A percentile compares a stretch with the other conserved stretches of the same genome.
Conservation (phyloP, 64 coral and sea anemone species). For the Dendronephthya gigantea region DNA sequence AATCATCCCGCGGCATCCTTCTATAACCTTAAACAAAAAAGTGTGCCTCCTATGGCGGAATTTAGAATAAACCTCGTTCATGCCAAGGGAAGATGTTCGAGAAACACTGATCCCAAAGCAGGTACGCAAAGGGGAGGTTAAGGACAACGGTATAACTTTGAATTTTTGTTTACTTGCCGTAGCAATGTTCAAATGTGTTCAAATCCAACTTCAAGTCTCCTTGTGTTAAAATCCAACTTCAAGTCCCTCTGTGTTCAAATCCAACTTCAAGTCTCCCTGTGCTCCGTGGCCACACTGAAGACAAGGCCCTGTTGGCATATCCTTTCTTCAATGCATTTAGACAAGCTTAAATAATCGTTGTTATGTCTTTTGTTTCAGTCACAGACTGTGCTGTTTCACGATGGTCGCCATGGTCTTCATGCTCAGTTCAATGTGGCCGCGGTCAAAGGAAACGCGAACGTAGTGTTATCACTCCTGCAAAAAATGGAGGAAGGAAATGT, state of each 20-base stretch:
- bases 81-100: background rate
- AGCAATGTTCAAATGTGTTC: too few relatives aligned
- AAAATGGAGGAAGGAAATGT: constrained; percentile 19
- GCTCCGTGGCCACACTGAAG: too few relatives aligned
- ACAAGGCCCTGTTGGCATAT: too few relatives aligned
- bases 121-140: too few relatives aligned
- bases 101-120: background rate
- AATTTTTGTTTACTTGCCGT: too few relatives aligned
- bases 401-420: constrained; percentile 38
- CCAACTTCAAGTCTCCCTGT: too few relatives aligned
- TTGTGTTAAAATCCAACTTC: too few relatives aligned
- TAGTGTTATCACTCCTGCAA: background rate
- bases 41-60: background rate
- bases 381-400: constrained; percentile 32
- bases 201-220: too few relatives aligned
- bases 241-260: too few relatives aligned
- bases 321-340: too few relatives aligned
- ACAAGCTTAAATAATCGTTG: too few relatives aligned
- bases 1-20: constrained; percentile 11
- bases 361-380: background rate
- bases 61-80: background rate
- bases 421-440: background rate
- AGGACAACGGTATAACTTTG: too few relatives aligned
- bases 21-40: background rate
- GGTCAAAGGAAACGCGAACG: constrained; percentile 12